Conservation (phyloP, 2,888 invertebrate species). For the Falcaria lacertinaria region DNA sequence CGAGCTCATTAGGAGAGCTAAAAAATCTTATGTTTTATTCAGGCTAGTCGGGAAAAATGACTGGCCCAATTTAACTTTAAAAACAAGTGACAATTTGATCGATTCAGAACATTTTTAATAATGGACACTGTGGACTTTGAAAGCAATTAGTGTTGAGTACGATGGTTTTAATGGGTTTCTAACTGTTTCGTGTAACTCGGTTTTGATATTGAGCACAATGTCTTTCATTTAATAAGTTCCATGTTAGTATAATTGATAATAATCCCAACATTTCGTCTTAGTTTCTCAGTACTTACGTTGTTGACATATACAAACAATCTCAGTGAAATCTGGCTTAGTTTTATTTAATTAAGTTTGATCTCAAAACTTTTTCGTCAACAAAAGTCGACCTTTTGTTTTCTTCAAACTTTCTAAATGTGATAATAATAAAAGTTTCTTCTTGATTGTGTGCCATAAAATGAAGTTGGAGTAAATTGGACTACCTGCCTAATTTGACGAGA, state of each 20-base stretch:
- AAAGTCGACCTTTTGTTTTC: neutral
- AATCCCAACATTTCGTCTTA: too few species aligned
- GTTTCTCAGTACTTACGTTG: neutral
- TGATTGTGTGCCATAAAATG: neutral
- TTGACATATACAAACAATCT: slow-evolving; percentile 8
- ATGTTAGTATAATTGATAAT: too few species aligned
- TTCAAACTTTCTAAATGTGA: neutral
- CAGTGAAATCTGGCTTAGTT: slow-evolving; percentile 9
- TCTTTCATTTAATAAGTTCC: neutral
- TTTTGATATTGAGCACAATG: neutral
- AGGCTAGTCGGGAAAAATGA: slow-evolving; percentile 51
- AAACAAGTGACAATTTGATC: slow-evolving; percentile 66
- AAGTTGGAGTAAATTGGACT: neutral
- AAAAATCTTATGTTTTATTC: slow-evolving; percentile 75
- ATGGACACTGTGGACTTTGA: slow-evolving; percentile 36
- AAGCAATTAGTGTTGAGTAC: slow-evolving; percentile 43
- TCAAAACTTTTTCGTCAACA: neutral
- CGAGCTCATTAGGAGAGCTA: slow-evolving; percentile 65
- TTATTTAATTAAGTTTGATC: slow-evolving; percentile 7
- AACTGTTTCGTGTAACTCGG: slow-evolving; percentile 7
- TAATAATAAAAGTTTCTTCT: neutral
- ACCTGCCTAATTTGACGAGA: neutral
- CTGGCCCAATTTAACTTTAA: slow-evolving; percentile 74
- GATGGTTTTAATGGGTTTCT: slow-evolving; percentile 34
- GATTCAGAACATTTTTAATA: slow-evolving; percentile 55